These are phyloP conservation scores for Puma concolor DNA, from an alignment of 2,113 vertebrate genomes.

Conservation along the genomic window DNA sequence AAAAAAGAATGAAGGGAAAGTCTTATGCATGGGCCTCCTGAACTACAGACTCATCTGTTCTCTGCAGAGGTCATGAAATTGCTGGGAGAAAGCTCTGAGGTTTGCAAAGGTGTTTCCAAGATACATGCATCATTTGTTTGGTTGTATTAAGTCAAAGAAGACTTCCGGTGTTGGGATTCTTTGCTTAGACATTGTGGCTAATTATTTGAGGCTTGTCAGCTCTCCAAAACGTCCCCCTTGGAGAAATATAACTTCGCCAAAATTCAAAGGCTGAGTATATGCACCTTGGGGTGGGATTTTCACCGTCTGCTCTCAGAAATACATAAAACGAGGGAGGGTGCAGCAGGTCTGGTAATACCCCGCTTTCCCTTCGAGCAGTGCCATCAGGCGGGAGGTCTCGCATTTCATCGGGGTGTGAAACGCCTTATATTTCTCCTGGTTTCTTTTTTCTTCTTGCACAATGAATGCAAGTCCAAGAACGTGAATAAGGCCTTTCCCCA, in stretches of 20 bases:
- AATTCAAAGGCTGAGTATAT: background rate
- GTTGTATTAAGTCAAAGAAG: background rate
- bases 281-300: conserved; percentile 65
- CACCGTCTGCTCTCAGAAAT: conserved; percentile 77
- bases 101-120: background rate
- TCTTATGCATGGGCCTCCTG: accelerated
- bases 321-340: conserved; percentile 69
- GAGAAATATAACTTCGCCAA: background rate
- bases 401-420: conserved; percentile 83
- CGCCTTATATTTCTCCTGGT: conserved; percentile 85
- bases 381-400: conserved; percentile 82
- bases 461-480: conserved; percentile 79
- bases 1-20: background rate
- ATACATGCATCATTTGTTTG: background rate
- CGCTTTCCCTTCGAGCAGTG: conserved; percentile 77
- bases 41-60: accelerated
- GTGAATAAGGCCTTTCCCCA: conserved; percentile 57
- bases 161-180: background rate
- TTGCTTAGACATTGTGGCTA: background rate
- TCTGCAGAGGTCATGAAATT: background rate
- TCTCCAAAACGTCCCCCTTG: background rate
- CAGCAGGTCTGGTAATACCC: background rate
- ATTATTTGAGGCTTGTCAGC: background rate
- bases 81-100: background rate
- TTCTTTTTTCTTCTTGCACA: conserved; percentile 78